Conservation (phyloP, 2,888 invertebrate genomes). For the Caenorhabditis auriculariae region DNA sequence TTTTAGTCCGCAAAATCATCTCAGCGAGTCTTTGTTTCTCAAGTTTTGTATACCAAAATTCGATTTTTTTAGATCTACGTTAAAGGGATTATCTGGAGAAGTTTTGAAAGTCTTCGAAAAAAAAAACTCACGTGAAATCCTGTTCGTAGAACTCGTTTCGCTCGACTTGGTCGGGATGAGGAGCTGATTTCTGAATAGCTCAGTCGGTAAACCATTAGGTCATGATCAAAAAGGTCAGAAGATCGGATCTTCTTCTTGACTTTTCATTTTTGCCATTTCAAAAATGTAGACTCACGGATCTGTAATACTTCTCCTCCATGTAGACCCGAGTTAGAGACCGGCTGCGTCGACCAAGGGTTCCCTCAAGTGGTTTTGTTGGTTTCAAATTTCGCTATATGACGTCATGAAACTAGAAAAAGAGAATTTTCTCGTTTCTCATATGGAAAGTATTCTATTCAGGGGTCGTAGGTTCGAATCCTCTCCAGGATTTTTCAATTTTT, state of each 20-base stretch:
- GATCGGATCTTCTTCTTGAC: no score
- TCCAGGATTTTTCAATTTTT: no score
- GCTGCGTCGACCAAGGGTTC: constrained; percentile 8
- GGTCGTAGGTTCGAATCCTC: no score
- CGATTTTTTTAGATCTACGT: background rate
- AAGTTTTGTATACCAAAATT: background rate
- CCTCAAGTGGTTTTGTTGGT: no score
- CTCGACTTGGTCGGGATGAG: background rate
- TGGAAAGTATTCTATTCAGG: no score
- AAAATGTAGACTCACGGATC: constrained; percentile 11
- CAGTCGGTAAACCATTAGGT: no score
- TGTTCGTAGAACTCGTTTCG: background rate
- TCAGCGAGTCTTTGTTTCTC: background rate
- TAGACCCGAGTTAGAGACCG: constrained; percentile 34
- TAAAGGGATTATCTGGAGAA: background rate
- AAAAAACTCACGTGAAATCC: background rate
- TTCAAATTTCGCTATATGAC: no score
- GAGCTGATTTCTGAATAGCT: background rate
- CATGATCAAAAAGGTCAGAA: no score
- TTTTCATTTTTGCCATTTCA: no score
- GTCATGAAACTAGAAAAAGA: no score
- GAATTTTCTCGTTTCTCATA: background rate
- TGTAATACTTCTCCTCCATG: constrained; percentile 29
- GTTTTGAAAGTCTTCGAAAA: background rate
- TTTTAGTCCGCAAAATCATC: background rate